Conservation (phyloP, 2,113 vertebrate genomes). For the Madoqua kirkii region DNA sequence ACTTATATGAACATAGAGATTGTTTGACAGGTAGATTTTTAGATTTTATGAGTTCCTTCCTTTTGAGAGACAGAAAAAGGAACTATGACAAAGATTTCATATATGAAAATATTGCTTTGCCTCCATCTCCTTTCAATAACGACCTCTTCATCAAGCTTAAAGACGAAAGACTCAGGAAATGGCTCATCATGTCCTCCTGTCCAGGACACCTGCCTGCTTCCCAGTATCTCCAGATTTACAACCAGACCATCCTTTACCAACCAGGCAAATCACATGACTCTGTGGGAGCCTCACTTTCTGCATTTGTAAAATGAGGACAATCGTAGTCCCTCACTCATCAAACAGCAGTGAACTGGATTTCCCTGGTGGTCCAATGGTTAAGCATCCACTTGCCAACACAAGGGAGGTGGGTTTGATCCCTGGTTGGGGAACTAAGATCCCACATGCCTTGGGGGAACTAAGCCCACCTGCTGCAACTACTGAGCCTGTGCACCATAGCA, state of each 20-base stretch:
- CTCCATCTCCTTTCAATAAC: neutral
- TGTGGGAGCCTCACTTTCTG: neutral
- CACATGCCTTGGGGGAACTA: neutral
- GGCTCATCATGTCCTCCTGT: fast-evolving
- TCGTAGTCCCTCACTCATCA: neutral
- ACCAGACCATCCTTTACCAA: neutral
- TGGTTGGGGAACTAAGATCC: neutral
- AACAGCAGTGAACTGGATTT: neutral
- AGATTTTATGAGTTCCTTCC: neutral
- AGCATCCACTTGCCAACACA: neutral
- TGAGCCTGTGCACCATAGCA: neutral
- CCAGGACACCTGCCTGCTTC: neutral
- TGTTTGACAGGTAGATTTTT: neutral
- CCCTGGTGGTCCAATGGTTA: neutral
- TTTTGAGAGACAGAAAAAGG: neutral
- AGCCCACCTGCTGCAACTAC: neutral
- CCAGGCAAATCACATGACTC: neutral
- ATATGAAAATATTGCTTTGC: neutral
- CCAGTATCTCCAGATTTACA: neutral
- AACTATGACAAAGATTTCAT: neutral
- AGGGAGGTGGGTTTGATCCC: neutral
- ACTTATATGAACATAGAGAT: neutral
- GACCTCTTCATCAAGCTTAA: neutral
- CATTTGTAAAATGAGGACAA: neutral
- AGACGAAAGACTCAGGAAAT: neutral